These are phyloP conservation scores for Pterois miles DNA, from an alignment of 2,797 vertebrate species.

Conservation along the genomic window DNA sequence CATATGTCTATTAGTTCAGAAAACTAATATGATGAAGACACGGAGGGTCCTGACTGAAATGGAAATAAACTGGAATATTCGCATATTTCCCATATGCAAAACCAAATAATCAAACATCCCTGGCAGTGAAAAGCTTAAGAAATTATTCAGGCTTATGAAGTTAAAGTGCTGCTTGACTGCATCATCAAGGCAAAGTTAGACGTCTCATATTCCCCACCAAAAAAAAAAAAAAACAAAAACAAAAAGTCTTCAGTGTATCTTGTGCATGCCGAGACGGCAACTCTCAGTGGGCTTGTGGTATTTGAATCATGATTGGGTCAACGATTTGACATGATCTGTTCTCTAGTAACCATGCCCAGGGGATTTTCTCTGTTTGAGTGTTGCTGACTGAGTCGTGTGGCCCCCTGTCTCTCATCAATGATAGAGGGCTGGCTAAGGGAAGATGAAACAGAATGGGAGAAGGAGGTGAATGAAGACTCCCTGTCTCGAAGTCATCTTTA, in stretches of 20 bases:
- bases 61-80: conserved; percentile 16
- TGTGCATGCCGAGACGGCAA: conserved; percentile 22
- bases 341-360: conserved; percentile 66
- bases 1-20: background rate
- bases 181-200: conserved; percentile 41
- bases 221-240: background rate
- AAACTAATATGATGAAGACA: background rate
- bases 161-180: conserved; percentile 38
- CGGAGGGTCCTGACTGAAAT: background rate
- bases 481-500: conserved; percentile 68
- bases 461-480: conserved; percentile 68
- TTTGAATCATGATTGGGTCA: conserved; percentile 75
- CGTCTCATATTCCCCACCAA: conserved; percentile 1
- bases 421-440: conserved; percentile 65
- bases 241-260: conserved; percentile 2
- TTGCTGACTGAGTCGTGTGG: conserved; percentile 64
- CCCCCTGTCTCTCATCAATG: conserved; percentile 76
- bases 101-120: conserved; percentile 26
- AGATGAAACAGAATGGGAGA: conserved; percentile 77
- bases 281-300: conserved; percentile 56
- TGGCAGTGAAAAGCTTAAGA: conserved; percentile 19
- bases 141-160: conserved; percentile 48
- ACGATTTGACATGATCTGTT: conserved; percentile 74
- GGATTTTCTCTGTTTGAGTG: conserved; percentile 71
- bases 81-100: conserved; percentile 33